Evolutionary conservation across 2,888 invertebrate genomes (phyloP), one percentile per base, ranked within the genome.

Genomic region (Nephrotoma guestfalica): DNA sequence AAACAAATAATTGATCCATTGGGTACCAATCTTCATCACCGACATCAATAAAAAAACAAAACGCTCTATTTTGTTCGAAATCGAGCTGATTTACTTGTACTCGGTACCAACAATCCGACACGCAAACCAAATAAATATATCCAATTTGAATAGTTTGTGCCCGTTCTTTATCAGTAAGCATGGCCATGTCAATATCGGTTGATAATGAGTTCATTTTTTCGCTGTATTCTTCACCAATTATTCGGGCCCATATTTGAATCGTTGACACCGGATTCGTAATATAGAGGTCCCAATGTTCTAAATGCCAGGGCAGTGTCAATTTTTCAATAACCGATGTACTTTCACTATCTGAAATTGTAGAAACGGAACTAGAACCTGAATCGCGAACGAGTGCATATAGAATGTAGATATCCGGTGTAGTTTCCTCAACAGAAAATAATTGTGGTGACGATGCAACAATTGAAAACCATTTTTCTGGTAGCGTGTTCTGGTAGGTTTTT

Each of bases 21-120:
- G 91, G 88, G 41, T 95, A 93, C 15, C 90, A 90, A 85, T 94
- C 94, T 87, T 94, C 94, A 88, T 95, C 96, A 0, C 96, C 96
- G 88, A 93, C 94, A 90, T 97, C 97, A 9, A 96, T 94, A 88
- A 96, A 94, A 88, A 95, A 95, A 86, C 95, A 95, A 9, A 92
- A 90, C 40, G 90, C 91, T 4, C 89, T 89, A 1, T 92, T 93
- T 42, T 91, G 91, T 0, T 92, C 91, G 40, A 92, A 92, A 42
- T 93, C 91, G n/a, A 90, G 87, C 41, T 91, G 89, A 84, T 93
- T 91, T 1, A 94, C 93, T 43, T 93, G 90, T 47, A 94, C 92
- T 88, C 94, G 91, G 92, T 89, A 93, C 94, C 90, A 94, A 90
- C 90, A 93, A 90, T 94, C 93, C 91, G 88, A 92, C 90, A 88